phyloP scores from a whole-genome alignment of 2,797 vertebrate species.

The Poecilia gillii region DNA sequence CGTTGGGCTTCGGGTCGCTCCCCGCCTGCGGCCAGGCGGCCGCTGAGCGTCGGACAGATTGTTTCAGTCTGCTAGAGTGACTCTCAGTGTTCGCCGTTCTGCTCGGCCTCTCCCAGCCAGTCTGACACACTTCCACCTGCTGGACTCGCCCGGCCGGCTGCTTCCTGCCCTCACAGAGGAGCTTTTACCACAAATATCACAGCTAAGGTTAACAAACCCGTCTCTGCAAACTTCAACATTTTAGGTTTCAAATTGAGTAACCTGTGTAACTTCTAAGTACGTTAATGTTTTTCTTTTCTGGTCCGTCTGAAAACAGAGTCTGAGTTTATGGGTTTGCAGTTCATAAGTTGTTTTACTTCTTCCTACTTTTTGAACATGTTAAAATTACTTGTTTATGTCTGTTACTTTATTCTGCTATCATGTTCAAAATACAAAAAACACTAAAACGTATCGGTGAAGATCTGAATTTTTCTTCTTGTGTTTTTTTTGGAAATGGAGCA shows the following conservation, averaged over 20 bases:
- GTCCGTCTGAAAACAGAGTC: too few species aligned
- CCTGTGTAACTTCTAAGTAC: too few species aligned
- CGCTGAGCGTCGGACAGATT: constrained; percentile 15
- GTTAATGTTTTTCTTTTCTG: too few species aligned
- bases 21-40: constrained; percentile 2
- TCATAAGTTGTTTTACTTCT: too few species aligned
- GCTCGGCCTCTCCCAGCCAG: constrained; percentile 2
- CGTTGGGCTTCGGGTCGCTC: constrained; percentile 2
- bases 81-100: constrained; percentile 15
- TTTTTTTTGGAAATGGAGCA: neutral
- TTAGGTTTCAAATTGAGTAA: too few species aligned
- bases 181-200: too few species aligned
- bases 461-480: neutral
- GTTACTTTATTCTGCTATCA: too few species aligned
- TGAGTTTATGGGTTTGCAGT: too few species aligned
- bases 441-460: neutral
- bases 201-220: neutral
- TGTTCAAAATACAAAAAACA: too few species aligned
- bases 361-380: too few species aligned
- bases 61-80: constrained; percentile 28
- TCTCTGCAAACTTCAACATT: neutral
- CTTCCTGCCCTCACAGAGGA: neutral
- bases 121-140: constrained; percentile 12
- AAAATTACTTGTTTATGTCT: too few species aligned
- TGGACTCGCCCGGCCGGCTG: neutral